Evolutionary conservation across 2,888 invertebrate species (phyloP), one percentile per base, ranked within the genome.

Genomic region (Melanostoma scalare): DNA sequence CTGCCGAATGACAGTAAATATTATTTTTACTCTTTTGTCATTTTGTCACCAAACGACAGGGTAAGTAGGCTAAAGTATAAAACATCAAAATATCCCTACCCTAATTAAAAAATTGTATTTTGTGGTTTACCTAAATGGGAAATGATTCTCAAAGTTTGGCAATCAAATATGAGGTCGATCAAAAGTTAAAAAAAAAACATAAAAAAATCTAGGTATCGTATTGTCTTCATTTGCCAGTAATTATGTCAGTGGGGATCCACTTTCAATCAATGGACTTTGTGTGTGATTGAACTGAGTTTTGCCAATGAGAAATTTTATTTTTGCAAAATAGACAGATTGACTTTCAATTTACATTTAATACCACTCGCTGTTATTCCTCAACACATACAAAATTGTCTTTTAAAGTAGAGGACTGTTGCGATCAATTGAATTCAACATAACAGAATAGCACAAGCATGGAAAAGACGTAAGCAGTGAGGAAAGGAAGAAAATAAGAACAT

Each of bases 241-340:
- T 38, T 6, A 63, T 63, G 50, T 50, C 63, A 50, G 31, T 31
- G 20, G 38, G 38, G 31, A 38, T 63, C 36, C 38, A 63, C 48
- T 63, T 63, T 20, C 20, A 20, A 20, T 20, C 20, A 20, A 63
- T 9, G 9, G 48, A 63, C 38, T 6, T n/a, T 36, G 36, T 40
- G 48, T 63, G 0, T 38, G 40, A 50, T 52, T 52, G 8, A 36
- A 44, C n/a, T 50, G 63, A 50, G 38, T 10, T 63, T 48, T 38
- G 36, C 48, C 20, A 50, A 63, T 50, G 20, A 63, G 44, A 10
- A 46, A 46, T 46, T 61, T 63, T 30, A 48, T 38, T 42, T 61
- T 42, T 20, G 42, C 61, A 35, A 44, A 42, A 60, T 61, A 61
- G 52, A 69, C 38, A 58, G 69, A 69, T 58, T 56, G 58, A 69